phyloP scores from a whole-genome alignment of 2,113 vertebrate genomes.

The Bos indicus region DNA sequence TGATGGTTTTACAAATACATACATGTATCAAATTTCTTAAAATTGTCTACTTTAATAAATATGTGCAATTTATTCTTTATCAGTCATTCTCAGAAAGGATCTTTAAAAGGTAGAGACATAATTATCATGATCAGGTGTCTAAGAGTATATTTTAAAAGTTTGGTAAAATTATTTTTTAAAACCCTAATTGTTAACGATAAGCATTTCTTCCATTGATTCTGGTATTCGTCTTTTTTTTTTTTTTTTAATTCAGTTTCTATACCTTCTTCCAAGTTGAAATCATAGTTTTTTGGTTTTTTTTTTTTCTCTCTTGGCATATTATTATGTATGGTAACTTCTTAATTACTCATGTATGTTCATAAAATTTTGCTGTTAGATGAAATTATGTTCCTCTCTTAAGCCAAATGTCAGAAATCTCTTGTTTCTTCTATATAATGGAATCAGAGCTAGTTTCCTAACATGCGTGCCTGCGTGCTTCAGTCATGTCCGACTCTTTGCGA shows the following conservation, averaged over 20 bases:
- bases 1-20: background rate
- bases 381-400: background rate
- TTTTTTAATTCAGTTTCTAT: background rate
- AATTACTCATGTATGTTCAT: background rate
- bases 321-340: background rate
- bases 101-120: background rate
- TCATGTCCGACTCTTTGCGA: background rate
- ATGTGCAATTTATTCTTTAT: background rate
- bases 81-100: background rate
- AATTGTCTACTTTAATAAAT: background rate
- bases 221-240: background rate
- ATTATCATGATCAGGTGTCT: background rate
- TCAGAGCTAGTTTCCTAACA: background rate
- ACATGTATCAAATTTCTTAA: background rate
- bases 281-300: background rate
- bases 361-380: background rate
- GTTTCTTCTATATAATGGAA: background rate
- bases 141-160: background rate
- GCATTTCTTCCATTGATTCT: background rate
- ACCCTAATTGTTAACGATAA: background rate
- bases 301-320: background rate
- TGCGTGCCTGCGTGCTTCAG: accelerated
- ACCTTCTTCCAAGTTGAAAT: background rate
- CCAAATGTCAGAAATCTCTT: background rate
- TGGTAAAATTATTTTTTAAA: background rate